Conservation (phyloP, 2,888 invertebrate species). For the Diaphora mendica region DNA sequence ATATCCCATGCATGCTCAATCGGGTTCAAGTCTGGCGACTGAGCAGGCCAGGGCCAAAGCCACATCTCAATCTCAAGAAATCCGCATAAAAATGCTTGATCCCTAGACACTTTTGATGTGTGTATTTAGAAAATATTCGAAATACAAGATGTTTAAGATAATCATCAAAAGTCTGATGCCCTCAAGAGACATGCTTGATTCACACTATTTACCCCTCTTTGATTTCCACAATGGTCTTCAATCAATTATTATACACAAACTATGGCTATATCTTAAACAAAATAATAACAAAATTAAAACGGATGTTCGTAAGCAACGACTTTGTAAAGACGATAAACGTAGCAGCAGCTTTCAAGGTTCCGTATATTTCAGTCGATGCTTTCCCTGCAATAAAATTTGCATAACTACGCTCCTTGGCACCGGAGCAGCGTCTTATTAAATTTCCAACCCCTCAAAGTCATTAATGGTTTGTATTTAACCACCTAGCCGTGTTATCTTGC, state of each 20-base stretch:
- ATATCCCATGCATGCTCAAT: too few species aligned
- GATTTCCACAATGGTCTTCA: too few species aligned
- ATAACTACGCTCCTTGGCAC: slow-evolving; percentile 83
- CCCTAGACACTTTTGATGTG: too few species aligned
- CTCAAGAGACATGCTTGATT: background rate
- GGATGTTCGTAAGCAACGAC: background rate
- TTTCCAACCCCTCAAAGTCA: slow-evolving; percentile 84
- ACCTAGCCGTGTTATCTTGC: slow-evolving; percentile 77
- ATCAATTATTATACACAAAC: too few species aligned
- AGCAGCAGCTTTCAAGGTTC: slow-evolving; percentile 28
- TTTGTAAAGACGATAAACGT: background rate
- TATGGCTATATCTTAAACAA: background rate
- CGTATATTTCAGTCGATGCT: slow-evolving; percentile 71
- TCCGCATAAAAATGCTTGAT: too few species aligned
- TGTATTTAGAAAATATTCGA: too few species aligned
- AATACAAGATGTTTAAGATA: background rate
- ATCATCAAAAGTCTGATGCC: background rate
- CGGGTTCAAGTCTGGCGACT: too few species aligned
- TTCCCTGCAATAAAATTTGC: slow-evolving; percentile 84
- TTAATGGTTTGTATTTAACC: slow-evolving; percentile 85
- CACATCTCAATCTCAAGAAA: too few species aligned
- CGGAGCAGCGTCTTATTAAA: slow-evolving; percentile 83
- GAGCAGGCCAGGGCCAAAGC: too few species aligned
- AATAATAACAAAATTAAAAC: background rate
- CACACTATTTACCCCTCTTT: too few species aligned